Base-by-base conservation (phyloP, 2,797 vertebrate species). In the Myotis pilosus region DNA sequence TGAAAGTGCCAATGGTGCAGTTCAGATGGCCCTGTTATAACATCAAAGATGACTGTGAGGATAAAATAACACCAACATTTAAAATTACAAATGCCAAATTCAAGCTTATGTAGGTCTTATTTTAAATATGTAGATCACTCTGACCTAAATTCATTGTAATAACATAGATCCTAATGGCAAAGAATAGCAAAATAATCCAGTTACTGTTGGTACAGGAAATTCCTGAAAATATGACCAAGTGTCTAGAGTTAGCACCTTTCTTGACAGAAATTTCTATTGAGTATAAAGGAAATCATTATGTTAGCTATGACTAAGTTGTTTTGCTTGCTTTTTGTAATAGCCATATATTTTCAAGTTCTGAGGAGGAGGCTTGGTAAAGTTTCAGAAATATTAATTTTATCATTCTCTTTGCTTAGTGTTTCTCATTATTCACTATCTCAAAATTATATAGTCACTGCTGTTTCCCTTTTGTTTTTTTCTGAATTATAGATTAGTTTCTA, bases 231-330 rank as follows among this genome's bases (percentile, higher is more conserved):
- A 79, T 33, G 51, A 72, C 16, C 38, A 76, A 83, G n/a, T 81
- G 16, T 60, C 83, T 72, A 68, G 60, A 89, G 72, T 16, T 87
- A 60, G n/a, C 30, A 92, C 12, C 76, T 93, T 94, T 96, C 57
- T 90, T 71, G 30, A 87, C 20, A 89, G 55, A 96, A 96, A 81
- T 55, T 88, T 75, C 64, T 62, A 44, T 0, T 92, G 33, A 81
- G n/a, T 83, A 66, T 85, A 92, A 89, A 76, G 36, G 44, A 87
- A 89, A 79, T 85, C 23, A 72, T 13, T 66, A 64, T 15, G 36
- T 75, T 71, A 76, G 12, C 36, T 74, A 95, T 41, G 22, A 81
- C 1, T 57, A 60, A 87, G 33, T 23, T 68, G 10, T 62, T 94
- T 94, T 60, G 33, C 49, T 82, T 85, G 15, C 3, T 91, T 91